A percentile compares a stretch with the other conserved stretches of the same genome.
Evolutionary conservation across 2,113 vertebrate species (phyloP).

Genomic region (Cryptoleucopteryx plumbea): DNA sequence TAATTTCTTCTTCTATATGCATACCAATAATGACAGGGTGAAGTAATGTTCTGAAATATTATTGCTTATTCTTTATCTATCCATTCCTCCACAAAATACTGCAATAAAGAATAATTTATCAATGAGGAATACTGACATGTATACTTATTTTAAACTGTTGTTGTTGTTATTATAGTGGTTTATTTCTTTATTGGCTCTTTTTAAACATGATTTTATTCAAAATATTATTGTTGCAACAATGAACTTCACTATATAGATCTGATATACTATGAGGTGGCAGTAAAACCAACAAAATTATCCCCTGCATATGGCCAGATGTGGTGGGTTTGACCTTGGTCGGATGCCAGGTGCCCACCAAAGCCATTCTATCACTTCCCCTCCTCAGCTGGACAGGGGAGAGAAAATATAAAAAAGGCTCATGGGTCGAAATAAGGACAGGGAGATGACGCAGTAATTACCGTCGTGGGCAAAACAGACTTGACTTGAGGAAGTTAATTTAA

Average conservation of each 20-base stretch:
- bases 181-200: background rate
- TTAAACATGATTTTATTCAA: background rate
- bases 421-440: background rate
- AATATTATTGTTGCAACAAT: background rate
- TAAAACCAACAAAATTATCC: background rate
- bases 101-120: background rate
- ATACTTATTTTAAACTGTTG: background rate
- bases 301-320: background rate
- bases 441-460: background rate
- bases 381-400: background rate
- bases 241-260: background rate
- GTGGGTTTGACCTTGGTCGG: too few species aligned
- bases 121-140: background rate
- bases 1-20: background rate
- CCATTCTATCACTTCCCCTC: background rate
- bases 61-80: background rate
- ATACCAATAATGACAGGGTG: background rate
- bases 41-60: background rate
- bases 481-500: background rate
- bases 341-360: background rate
- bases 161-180: background rate
- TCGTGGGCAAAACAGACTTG: background rate
- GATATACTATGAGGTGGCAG: background rate
- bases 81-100: background rate
- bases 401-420: background rate